A percentile compares a stretch with the other conserved stretches of the same genome.
phyloP scores from a whole-genome alignment of 2,888 invertebrate species.

The Apomyelois bistriatella region DNA sequence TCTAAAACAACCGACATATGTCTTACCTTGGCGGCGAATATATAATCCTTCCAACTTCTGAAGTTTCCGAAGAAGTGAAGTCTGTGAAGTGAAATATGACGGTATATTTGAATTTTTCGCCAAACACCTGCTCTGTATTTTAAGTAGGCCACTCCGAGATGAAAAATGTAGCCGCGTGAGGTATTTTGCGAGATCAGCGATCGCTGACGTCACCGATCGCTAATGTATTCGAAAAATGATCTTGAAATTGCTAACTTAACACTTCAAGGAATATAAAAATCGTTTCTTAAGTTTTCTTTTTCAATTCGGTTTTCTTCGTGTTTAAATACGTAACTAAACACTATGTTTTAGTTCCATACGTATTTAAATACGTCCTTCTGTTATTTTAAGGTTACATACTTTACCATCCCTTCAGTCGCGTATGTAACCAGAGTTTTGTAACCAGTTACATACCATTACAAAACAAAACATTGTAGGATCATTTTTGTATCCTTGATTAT shows the following conservation, averaged over 20 bases:
- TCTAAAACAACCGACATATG: background rate
- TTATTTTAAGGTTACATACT: too few species aligned
- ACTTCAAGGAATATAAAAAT: too few species aligned
- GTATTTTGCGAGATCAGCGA: background rate
- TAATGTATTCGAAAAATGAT: constrained; percentile 2
- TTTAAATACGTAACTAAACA: too few species aligned
- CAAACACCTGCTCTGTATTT: constrained; percentile 3
- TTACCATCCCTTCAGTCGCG: too few species aligned
- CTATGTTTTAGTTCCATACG: too few species aligned
- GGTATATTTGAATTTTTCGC: background rate
- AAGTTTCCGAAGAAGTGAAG: background rate
- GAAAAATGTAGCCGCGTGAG: constrained; percentile 4
- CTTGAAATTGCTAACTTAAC: background rate
- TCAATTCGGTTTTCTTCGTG: too few species aligned
- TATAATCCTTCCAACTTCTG: background rate
- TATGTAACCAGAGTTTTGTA: too few species aligned
- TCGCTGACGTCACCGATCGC: background rate
- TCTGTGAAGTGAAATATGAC: background rate
- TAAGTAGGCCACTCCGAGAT: constrained; percentile 5
- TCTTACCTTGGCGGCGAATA: background rate
- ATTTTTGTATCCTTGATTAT: too few species aligned
- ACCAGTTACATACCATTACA: too few species aligned
- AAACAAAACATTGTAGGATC: too few species aligned
- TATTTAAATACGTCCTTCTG: too few species aligned
- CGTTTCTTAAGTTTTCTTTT: too few species aligned